Percentiles rank a stretch among this genome's conserved stretches.
phyloP scores from a whole-genome alignment of 2,888 invertebrate genomes.

The Pristionchus arcanus region DNA sequence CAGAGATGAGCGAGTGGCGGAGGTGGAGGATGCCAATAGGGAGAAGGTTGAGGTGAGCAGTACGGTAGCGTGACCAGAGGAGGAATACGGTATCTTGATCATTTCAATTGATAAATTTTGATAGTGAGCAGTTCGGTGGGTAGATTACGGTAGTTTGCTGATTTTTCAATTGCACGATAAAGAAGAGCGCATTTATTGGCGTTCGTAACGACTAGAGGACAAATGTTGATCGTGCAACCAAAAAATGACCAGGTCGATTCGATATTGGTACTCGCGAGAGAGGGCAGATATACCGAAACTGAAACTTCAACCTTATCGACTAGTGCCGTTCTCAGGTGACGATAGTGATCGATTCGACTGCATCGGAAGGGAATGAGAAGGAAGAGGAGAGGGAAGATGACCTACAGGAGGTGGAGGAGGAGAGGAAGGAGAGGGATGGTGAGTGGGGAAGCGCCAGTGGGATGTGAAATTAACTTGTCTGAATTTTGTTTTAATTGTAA shows the following conservation, averaged over 20 bases:
- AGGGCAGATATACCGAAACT: too few species aligned
- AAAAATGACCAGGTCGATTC: too few species aligned
- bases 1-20: neutral
- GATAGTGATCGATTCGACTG: neutral
- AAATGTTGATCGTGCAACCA: too few species aligned
- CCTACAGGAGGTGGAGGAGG: neutral
- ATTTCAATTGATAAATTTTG: too few species aligned
- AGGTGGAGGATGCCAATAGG: conserved; percentile 17
- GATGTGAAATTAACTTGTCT: too few species aligned
- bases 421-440: neutral
- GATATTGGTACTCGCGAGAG: too few species aligned
- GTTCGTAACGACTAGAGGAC: neutral
- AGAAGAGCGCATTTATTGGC: neutral
- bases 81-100: neutral
- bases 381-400: conserved; percentile 22
- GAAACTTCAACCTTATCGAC: too few species aligned
- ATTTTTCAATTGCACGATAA: neutral
- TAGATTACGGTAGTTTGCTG: neutral
- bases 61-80: neutral
- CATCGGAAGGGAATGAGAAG: neutral
- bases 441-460: too few species aligned
- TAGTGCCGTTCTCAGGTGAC: neutral
- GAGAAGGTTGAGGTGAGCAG: conserved; percentile 7
- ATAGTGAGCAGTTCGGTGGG: too few species aligned
- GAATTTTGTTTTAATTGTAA: too few species aligned